Evolutionary conservation across 1,140 invertebrate species (phyloP).

Genomic region (Monochamus saltuarius): DNA sequence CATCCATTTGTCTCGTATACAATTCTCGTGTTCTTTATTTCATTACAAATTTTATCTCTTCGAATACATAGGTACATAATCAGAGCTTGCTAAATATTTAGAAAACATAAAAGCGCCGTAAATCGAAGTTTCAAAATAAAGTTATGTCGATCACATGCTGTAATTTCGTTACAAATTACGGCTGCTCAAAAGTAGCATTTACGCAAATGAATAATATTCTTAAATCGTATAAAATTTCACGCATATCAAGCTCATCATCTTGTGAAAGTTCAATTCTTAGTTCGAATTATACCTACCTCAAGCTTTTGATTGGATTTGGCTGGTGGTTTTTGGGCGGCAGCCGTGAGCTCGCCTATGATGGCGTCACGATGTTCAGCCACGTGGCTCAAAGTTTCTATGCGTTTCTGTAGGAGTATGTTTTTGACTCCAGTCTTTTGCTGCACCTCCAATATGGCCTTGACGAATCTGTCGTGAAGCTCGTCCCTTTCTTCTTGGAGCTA

Average conservation of each 20-base stretch:
- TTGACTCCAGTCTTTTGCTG: constrained; percentile 80
- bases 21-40: too few species aligned
- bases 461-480: constrained; percentile 75
- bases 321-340: constrained; percentile 52
- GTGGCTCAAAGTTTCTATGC: constrained; percentile 66
- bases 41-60: not conserved
- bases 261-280: not conserved
- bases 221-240: too few species aligned
- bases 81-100: not conserved
- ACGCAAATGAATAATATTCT: too few species aligned
- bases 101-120: not conserved
- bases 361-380: constrained; percentile 70
- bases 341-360: constrained; percentile 64
- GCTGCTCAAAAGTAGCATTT: too few species aligned
- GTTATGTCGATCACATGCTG: too few species aligned
- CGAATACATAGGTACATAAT: not conserved
- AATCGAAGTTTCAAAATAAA: too few species aligned
- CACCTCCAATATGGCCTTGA: constrained; percentile 78
- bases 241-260: too few species aligned
- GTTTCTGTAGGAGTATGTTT: constrained; percentile 73
- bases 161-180: too few species aligned
- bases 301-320: constrained; percentile 60
- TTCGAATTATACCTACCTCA: constrained; percentile 58
- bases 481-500: constrained; percentile 74
- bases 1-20: not conserved